A percentile compares a stretch with the other conserved stretches of the same genome.
Evolutionary conservation across 1,140 invertebrate genomes (phyloP).

Genomic region (Helicoverpa armigera): DNA sequence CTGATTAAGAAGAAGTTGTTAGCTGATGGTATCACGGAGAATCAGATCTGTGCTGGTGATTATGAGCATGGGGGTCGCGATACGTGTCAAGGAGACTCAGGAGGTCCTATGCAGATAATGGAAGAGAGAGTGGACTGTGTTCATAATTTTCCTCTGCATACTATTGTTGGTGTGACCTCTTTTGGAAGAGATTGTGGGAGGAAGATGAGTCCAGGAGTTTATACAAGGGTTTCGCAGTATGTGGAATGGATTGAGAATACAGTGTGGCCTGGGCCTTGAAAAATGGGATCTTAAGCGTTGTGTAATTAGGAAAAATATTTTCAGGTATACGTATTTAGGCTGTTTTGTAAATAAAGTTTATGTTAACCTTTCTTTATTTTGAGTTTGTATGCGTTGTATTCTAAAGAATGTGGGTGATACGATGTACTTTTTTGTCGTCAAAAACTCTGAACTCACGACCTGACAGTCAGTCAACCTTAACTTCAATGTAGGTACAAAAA

Average conservation of each 20-base stretch:
- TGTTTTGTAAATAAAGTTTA: neutral
- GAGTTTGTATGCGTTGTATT: neutral
- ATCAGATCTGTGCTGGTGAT: conserved; percentile 89
- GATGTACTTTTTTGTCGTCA: neutral
- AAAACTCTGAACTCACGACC: conserved; percentile 33
- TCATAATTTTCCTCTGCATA: conserved; percentile 78
- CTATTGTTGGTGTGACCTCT: conserved; percentile 89
- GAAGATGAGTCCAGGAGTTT: conserved; percentile 88
- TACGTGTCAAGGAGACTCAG: conserved; percentile 89
- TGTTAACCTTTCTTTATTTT: neutral
- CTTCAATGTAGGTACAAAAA: conserved; percentile 2
- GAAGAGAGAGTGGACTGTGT: conserved; percentile 73
- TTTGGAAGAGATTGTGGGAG: conserved; percentile 89
- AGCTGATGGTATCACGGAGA: conserved; percentile 88
- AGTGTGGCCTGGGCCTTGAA: conserved; percentile 82
- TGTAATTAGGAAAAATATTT: neutral
- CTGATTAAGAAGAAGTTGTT: conserved; percentile 93
- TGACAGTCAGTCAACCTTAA: neutral
- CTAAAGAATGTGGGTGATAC: neutral
- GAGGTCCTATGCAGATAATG: conserved; percentile 89
- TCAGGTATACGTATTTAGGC: conserved; percentile 17
- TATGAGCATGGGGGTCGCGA: conserved; percentile 87
- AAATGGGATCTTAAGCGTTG: neutral
- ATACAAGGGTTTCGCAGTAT: conserved; percentile 90
- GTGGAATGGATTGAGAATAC: conserved; percentile 90